A percentile compares a stretch with the other conserved stretches of the same genome.
These are phyloP conservation scores for Podocnemis expansa DNA, from an alignment of 2,113 vertebrate species.

Conservation along the genomic window DNA sequence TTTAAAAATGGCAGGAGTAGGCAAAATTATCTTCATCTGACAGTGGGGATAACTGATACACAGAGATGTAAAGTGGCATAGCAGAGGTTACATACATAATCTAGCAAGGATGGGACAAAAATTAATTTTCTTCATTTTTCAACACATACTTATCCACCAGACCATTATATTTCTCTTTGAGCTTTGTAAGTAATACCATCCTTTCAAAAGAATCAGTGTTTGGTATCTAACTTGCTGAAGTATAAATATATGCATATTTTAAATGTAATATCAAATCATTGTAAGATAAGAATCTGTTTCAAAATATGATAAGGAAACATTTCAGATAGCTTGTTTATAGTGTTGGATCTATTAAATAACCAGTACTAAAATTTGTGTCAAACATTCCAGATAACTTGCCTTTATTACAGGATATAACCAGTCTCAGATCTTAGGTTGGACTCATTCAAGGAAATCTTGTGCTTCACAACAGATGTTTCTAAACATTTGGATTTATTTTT, in stretches of 20 bases:
- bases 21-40: neutral
- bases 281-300: rapidly evolving
- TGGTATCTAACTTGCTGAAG: neutral
- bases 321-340: neutral
- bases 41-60: neutral
- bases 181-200: neutral
- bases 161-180: neutral
- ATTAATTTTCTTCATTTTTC: neutral
- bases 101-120: neutral
- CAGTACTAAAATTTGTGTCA: rapidly evolving
- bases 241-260: neutral
- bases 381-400: neutral
- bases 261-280: neutral
- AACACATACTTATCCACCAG: neutral
- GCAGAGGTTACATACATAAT: neutral
- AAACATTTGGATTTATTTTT: slow-evolving; percentile 72
- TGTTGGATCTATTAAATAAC: rapidly evolving
- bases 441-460: slow-evolving; percentile 38
- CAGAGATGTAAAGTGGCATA: neutral
- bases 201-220: neutral
- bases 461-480: slow-evolving; percentile 69
- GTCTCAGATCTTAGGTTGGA: slow-evolving; percentile 6
- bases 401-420: neutral
- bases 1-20: neutral
- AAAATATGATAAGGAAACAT: rapidly evolving